Base-by-base conservation (phyloP, 35 echinoderm and acorn worm species). In the Lytechinus pictus region DNA sequence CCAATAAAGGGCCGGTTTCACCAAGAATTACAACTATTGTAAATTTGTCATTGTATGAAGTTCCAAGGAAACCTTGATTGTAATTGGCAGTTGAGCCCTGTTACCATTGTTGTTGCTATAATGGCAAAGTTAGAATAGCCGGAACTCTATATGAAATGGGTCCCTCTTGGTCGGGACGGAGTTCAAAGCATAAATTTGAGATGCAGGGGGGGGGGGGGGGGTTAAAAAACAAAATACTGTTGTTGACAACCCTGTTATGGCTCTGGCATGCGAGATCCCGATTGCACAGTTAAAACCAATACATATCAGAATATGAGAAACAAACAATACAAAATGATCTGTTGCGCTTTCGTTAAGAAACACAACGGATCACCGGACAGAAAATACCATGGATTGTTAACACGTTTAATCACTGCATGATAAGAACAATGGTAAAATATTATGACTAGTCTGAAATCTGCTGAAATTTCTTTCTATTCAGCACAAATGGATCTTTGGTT, bases 231-330 rank as follows among this genome's bases (percentile, higher is more conserved):
- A 19, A 24, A 44, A 44, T 44, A 44, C 33, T 44, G 33, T 44
- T 44, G 33, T 24, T 72, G 61, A 72, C 16, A 13, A 3, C 61
- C 61, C 61, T 2, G 61, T 6, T 72, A 72, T 79, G 66, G 66
- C 66, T 79, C 66, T 79, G 66, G 19, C 14, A 79, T 79, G 66
- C 21, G 21, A 79, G 66, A 79, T 79, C 66, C 66, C 66, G 19
- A 79, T 79, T 79, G 66, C 66, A 79, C 66, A 79, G 66, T 79
- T 79, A 79, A 79, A 79, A 79, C 66, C 66, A 79, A 79, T 79
- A 79, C 66, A 79, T 79, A 79, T 79, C 66, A 79, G 66, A 79
- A 79, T n/a, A n/a, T 79, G 16, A 79, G 16, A 79, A 79, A 79
- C 66, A 79, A 79, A n/a, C n/a, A n/a, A 79, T 79, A 79, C 66